phyloP scores from a whole-genome alignment of 2,888 invertebrate species.

The Calameuta idolon region DNA sequence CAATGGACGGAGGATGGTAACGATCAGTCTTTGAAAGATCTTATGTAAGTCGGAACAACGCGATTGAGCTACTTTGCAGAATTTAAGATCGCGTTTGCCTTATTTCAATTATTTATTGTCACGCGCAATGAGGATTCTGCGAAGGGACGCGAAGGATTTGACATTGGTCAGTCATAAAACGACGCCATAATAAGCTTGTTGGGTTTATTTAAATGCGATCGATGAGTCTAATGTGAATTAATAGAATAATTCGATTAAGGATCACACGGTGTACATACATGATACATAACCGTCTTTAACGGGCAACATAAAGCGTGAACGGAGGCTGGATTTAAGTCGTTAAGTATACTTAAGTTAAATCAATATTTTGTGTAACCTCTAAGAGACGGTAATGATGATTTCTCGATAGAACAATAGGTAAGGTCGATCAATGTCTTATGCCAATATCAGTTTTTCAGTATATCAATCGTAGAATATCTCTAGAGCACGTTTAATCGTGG shows the following conservation, averaged over 20 bases:
- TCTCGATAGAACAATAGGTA: conserved; percentile 2
- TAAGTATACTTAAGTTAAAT: conserved; percentile 26
- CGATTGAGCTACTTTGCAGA: too few species aligned
- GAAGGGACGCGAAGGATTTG: too few species aligned
- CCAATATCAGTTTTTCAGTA: neutral
- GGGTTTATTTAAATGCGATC: too few species aligned
- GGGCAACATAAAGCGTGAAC: conserved; percentile 14
- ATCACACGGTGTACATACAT: conserved; percentile 18
- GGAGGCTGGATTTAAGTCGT: conserved; percentile 19
- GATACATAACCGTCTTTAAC: conserved; percentile 13
- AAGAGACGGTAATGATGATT: neutral
- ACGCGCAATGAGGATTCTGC: neutral
- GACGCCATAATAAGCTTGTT: too few species aligned
- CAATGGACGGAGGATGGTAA: too few species aligned
- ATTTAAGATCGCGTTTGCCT: too few species aligned
- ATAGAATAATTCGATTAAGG: too few species aligned
- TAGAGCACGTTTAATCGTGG: neutral
- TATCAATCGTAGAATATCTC: neutral
- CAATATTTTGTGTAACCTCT: conserved; percentile 28
- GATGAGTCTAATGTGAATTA: too few species aligned
- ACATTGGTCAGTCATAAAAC: too few species aligned
- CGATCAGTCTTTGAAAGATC: too few species aligned
- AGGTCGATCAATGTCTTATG: neutral
- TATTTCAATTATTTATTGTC: too few species aligned
- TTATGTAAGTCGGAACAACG: too few species aligned